These are phyloP conservation scores for Mus pahari DNA, from an alignment of 2,113 vertebrate genomes.

Conservation along the genomic window DNA sequence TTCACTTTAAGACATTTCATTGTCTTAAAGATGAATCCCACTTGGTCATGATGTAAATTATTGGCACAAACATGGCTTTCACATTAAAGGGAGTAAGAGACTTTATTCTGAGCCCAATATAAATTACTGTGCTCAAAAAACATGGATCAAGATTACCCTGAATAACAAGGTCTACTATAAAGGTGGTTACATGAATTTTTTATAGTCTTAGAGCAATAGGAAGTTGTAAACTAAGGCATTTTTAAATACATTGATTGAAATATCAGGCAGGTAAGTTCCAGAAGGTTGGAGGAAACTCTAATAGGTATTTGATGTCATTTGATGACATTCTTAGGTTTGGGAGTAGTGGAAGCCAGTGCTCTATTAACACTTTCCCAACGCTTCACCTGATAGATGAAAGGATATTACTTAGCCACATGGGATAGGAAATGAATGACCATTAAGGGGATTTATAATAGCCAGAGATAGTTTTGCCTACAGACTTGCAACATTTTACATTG, in stretches of 20 bases:
- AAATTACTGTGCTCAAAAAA: background rate
- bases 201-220: background rate
- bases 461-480: background rate
- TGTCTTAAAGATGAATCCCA: background rate
- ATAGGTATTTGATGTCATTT: background rate
- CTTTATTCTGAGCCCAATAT: background rate
- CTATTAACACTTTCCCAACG: background rate
- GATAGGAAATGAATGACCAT: background rate
- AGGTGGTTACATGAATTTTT: background rate
- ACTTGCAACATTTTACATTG: background rate
- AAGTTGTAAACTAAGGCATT: background rate
- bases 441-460: background rate
- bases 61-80: background rate
- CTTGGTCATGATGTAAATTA: background rate
- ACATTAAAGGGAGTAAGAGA: background rate
- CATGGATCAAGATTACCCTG: background rate
- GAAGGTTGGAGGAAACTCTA: background rate
- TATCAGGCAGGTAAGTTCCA: background rate
- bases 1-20: background rate
- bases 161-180: background rate
- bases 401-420: background rate
- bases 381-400: background rate
- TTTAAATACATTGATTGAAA: background rate
- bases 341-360: background rate
- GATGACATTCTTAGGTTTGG: background rate